These are phyloP conservation scores for Portevinia maculata DNA, from an alignment of 2,888 invertebrate genomes.

Conservation along the genomic window DNA sequence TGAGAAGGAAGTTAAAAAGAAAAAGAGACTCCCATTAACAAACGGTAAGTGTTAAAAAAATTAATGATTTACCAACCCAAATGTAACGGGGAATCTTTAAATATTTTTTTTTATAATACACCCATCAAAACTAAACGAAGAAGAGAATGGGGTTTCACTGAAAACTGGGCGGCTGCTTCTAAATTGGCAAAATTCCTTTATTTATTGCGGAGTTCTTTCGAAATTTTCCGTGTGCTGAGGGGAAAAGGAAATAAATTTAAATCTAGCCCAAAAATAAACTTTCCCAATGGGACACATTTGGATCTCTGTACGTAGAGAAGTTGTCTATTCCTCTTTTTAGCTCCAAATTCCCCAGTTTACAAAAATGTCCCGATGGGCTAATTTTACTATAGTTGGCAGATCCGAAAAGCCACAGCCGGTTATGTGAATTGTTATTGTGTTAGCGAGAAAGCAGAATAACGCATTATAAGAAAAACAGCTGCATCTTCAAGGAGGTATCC, in stretches of 20 bases:
- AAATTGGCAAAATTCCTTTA: conserved; percentile 38
- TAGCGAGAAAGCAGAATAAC: conserved; percentile 3
- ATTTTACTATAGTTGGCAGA: conserved; percentile 42
- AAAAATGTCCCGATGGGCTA: conserved; percentile 17
- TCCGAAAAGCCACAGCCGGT: conserved; percentile 44
- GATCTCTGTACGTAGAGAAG: conserved; percentile 29
- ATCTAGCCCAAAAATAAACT: conserved; percentile 59
- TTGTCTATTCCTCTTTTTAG: conserved; percentile 24
- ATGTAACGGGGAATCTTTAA: conserved; percentile 47
- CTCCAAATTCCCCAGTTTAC: conserved; percentile 16
- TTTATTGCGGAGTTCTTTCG: conserved; percentile 36
- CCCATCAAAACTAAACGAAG: background rate
- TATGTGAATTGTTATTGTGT: background rate
- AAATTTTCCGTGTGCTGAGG: conserved; percentile 37
- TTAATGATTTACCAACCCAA: conserved; percentile 13
- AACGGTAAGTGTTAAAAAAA: conserved; percentile 65
- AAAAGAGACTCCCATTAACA: conserved; percentile 23
- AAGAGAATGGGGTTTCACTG: conserved; percentile 17
- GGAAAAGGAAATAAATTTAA: conserved; percentile 46
- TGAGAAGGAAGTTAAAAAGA: conserved; percentile 14
- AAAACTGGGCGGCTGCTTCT: conserved; percentile 63
- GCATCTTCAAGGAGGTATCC: conserved; percentile 22
- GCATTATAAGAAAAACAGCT: conserved; percentile 42
- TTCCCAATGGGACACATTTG: conserved; percentile 26
- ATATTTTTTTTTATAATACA: conserved; percentile 6